Percentiles rank a stretch among this genome's conserved stretches.
These are phyloP conservation scores for Chrysochloris asiatica DNA, from an alignment of 2,113 vertebrate species.

Conservation along the genomic window DNA sequence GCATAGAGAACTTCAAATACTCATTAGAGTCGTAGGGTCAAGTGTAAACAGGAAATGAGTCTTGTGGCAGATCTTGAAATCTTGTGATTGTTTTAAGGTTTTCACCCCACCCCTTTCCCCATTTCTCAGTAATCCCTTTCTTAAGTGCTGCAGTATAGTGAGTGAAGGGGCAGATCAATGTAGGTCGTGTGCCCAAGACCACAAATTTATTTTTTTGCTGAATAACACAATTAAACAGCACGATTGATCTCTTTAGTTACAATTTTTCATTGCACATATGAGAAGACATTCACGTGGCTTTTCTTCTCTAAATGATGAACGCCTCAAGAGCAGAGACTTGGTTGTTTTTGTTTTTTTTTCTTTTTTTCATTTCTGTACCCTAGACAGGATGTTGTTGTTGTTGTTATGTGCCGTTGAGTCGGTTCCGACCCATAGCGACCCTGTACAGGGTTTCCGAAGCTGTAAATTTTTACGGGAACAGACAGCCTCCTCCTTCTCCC, in stretches of 20 bases:
- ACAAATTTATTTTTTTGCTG: not conserved
- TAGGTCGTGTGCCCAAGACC: not conserved
- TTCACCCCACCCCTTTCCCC: not conserved
- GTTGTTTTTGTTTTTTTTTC: too few species aligned
- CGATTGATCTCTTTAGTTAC: not conserved
- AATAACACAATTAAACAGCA: not conserved
- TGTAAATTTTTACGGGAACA: too few species aligned
- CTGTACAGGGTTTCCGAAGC: too few species aligned
- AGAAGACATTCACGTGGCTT: not conserved
- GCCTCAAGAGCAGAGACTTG: not conserved
- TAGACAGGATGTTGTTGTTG: conserved; percentile 2
- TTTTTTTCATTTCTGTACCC: conserved; percentile 13
- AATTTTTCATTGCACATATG: not conserved
- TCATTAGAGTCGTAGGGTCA: not conserved
- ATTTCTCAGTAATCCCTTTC: not conserved
- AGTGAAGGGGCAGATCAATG: not conserved
- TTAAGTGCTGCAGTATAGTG: not conserved
- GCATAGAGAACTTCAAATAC: too few species aligned
- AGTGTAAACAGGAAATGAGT: not conserved
- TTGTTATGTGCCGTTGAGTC: too few species aligned
- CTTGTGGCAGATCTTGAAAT: not conserved
- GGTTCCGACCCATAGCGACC: too few species aligned
- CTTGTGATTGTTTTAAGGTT: not conserved
- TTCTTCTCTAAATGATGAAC: conserved; percentile 13
- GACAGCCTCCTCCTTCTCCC: too few species aligned